These are phyloP conservation scores for Tragelaphus buxtoni DNA, from an alignment of 2,113 vertebrate species.

Conservation along the genomic window DNA sequence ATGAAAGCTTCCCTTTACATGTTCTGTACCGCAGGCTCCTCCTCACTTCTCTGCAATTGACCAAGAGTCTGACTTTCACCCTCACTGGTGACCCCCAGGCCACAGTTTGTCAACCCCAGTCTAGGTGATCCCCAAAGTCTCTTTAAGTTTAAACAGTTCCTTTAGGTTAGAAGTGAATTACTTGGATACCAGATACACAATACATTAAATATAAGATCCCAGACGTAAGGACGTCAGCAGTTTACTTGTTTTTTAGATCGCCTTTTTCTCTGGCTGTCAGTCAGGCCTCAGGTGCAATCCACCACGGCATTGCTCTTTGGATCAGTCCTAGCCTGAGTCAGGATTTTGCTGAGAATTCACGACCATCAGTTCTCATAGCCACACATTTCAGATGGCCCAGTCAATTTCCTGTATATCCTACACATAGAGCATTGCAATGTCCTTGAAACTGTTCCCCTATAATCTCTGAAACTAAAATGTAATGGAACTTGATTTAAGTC, in stretches of 20 bases:
- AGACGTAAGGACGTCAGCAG: not conserved
- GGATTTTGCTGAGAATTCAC: not conserved
- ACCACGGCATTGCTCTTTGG: rapidly evolving
- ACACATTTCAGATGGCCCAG: not conserved
- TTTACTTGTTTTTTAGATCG: not conserved
- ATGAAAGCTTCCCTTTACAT: not conserved
- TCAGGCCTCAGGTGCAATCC: too few relatives aligned
- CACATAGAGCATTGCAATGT: not conserved
- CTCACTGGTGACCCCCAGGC: not conserved
- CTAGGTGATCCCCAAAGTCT: not conserved
- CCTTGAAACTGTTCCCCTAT: not conserved
- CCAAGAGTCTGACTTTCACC: not conserved
- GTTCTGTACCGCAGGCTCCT: not conserved
- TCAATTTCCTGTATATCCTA: not conserved
- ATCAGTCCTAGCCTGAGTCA: not conserved
- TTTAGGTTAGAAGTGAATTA: not conserved
- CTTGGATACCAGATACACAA: not conserved
- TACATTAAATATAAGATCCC: not conserved
- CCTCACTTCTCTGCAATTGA: not conserved
- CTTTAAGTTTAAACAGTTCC: not conserved
- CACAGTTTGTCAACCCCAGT: not conserved
- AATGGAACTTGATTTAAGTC: not conserved
- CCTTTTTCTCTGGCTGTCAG: not conserved
- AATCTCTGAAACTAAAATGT: not conserved
- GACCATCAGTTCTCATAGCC: not conserved